phyloP scores from a whole-genome alignment of 2,888 invertebrate species.

The Macrophya annulata region DNA sequence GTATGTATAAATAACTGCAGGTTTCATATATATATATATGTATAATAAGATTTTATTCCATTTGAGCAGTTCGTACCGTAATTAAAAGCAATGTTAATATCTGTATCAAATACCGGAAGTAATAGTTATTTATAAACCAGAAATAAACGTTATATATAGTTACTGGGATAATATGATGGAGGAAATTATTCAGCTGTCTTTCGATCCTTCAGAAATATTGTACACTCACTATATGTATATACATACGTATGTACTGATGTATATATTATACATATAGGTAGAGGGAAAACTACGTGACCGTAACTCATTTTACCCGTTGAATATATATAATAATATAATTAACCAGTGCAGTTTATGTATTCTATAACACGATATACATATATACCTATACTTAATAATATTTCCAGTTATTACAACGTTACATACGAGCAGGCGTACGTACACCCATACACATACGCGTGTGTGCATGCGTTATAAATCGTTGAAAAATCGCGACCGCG shows the following conservation, averaged over 20 bases:
- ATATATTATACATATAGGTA: not conserved
- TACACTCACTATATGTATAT: too few relatives aligned
- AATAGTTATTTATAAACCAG: constrained; percentile 16
- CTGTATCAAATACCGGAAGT: constrained; percentile 33
- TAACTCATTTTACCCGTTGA: constrained; percentile 7
- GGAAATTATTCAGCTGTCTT: too few relatives aligned
- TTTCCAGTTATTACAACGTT: not conserved
- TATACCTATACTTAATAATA: not conserved
- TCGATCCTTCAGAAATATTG: too few relatives aligned
- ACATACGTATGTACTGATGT: too few relatives aligned
- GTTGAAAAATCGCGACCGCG: not conserved
- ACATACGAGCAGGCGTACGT: not conserved
- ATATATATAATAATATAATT: constrained; percentile 8
- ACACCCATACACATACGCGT: not conserved
- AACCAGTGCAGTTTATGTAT: not conserved
- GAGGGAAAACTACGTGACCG: constrained; percentile 5
- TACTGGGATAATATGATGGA: not conserved
- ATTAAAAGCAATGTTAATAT: constrained; percentile 14
- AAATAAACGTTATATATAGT: constrained; percentile 6
- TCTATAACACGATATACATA: not conserved
- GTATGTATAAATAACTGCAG: too few relatives aligned
- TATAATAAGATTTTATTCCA: not conserved
- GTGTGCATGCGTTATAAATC: not conserved
- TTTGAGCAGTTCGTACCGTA: not conserved
- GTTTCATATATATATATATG: too few relatives aligned